Conservation (phyloP, 2,888 invertebrate species). For the Epinotia ramella region DNA sequence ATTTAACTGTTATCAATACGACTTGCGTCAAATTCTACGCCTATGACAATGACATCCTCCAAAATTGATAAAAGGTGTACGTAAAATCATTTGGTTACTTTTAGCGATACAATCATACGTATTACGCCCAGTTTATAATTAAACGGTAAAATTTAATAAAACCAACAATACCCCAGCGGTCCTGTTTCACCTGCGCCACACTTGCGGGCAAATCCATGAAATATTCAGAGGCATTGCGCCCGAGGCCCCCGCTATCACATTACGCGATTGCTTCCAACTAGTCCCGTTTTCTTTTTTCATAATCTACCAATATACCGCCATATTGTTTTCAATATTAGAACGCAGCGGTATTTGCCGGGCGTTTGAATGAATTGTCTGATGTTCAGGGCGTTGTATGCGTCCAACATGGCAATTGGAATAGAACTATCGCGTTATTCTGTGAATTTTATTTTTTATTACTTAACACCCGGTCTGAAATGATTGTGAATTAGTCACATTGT, state of each 20-base stretch:
- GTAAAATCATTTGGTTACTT: no score
- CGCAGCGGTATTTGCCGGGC: neutral
- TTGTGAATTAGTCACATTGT: no score
- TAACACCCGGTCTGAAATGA: no score
- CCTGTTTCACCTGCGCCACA: slow-evolving; percentile 53
- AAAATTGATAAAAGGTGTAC: no score
- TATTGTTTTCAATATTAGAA: slow-evolving; percentile 32
- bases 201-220: slow-evolving; percentile 60
- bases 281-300: slow-evolving; percentile 30
- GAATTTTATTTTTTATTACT: neutral
- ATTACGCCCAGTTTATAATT: neutral
- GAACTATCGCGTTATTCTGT: neutral
- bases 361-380: slow-evolving; percentile 15
- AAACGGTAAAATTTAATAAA: neutral
- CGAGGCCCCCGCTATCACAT: slow-evolving; percentile 61
- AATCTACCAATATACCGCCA: slow-evolving; percentile 34
- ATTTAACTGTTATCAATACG: no score
- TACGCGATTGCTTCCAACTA: slow-evolving; percentile 59
- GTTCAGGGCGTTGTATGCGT: neutral
- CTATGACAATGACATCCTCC: no score
- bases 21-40: no score
- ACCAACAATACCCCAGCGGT: neutral
- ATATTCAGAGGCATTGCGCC: slow-evolving; percentile 67
- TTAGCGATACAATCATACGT: no score
- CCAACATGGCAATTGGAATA: neutral